Conservation (phyloP, 1,140 invertebrate species). For the Plodia interpunctella region DNA sequence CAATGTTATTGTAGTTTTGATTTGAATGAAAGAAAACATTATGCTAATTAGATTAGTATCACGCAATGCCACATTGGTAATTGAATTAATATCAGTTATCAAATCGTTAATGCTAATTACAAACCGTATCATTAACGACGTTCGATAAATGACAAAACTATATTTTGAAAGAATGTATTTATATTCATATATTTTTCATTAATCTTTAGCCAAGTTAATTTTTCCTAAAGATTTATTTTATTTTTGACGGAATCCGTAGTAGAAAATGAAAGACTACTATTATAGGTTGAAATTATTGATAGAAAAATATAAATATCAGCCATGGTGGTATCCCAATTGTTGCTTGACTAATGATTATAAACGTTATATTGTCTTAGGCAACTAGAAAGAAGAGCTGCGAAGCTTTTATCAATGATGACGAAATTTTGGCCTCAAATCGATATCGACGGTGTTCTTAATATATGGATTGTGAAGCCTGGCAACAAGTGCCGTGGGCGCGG, state of each 20-base stretch:
- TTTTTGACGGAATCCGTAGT: no score
- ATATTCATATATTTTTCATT: no score
- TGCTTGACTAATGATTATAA: neutral
- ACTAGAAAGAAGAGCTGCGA: slow-evolving; percentile 61
- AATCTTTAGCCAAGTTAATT: no score
- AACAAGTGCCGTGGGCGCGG: slow-evolving; percentile 94
- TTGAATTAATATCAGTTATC: neutral
- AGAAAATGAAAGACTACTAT: no score
- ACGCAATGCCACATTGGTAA: neutral
- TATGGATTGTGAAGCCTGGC: slow-evolving; percentile 97
- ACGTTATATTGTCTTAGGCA: slow-evolving; percentile 43
- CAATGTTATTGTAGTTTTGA: neutral
- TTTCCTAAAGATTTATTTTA: no score
- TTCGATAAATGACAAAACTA: slow-evolving; percentile 1
- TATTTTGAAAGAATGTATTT: neutral
- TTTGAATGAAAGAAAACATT: neutral
- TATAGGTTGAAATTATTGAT: no score
- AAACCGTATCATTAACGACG: neutral
- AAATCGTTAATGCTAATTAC: neutral
- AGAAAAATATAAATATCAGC: no score
- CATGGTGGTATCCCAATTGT: neutral
- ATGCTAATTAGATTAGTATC: neutral
- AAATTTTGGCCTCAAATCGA: slow-evolving; percentile 88
- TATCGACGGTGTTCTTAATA: slow-evolving; percentile 89
- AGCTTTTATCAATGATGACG: slow-evolving; percentile 66